phyloP scores from a whole-genome alignment of 2,888 invertebrate genomes.

The Conchocele bisecta region DNA sequence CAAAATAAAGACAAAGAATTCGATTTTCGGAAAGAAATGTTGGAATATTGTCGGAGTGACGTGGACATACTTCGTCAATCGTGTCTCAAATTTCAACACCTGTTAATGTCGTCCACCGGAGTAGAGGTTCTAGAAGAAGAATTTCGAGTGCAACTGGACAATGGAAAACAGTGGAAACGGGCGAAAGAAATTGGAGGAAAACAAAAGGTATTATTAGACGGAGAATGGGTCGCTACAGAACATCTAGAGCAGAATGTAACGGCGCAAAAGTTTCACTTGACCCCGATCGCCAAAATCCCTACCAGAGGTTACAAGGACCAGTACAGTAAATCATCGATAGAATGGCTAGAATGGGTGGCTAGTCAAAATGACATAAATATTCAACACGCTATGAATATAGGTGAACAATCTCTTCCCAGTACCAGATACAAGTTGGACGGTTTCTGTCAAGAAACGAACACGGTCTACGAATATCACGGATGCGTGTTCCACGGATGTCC shows the following conservation, averaged over 20 bases:
- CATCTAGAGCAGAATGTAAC: too few relatives aligned
- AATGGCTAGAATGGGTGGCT: conserved; percentile 36
- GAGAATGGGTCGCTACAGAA: conserved; percentile 29
- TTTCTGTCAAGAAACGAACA: conserved; percentile 23
- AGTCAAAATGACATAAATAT: neutral
- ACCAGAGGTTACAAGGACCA: conserved; percentile 1
- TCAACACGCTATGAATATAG: conserved; percentile 36
- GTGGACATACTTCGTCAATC: conserved; percentile 34
- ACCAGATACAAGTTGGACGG: conserved; percentile 34
- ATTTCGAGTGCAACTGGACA: conserved; percentile 28
- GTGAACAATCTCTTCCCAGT: conserved; percentile 12
- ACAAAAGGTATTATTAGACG: neutral
- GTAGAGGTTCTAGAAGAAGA: conserved; percentile 40
- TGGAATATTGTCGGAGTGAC: conserved; percentile 30
- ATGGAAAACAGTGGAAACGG: conserved; percentile 20
- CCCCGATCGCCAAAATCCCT: conserved; percentile 10
- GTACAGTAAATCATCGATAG: conserved; percentile 36
- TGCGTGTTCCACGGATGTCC: neutral
- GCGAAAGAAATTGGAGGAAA: conserved; percentile 13
- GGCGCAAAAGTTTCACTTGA: conserved; percentile 8
- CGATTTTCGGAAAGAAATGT: conserved; percentile 48
- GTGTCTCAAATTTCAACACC: conserved; percentile 30
- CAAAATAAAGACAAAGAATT: conserved; percentile 2
- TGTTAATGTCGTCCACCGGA: conserved; percentile 26
- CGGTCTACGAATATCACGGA: neutral